Base-by-base conservation (phyloP, 2,797 vertebrate species). In the Sebastes nivosus region DNA sequence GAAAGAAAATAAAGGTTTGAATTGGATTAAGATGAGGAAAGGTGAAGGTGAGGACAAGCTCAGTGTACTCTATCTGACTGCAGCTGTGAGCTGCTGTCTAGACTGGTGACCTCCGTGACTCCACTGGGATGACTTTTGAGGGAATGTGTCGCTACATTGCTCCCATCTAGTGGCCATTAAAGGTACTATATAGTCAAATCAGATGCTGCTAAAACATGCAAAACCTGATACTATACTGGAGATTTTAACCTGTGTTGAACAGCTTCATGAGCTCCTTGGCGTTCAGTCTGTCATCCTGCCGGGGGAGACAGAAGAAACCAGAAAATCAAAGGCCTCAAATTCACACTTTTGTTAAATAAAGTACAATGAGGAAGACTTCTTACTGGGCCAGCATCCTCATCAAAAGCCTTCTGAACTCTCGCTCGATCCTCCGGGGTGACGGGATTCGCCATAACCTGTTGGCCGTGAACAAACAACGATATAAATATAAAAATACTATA, bases 181-280 rank as follows among this genome's bases (percentile, higher is more conserved):
- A n/a, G 75, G 79, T 72, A 92, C 52, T 67, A 8, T 34, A 77
- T 5, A 42, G 24, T 72, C 16, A 67, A 38, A 36, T 59, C 18
- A n/a, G n/a, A n/a, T 11, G 29, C 12, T 16, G 46, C 10, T 61
- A 14, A 67, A 82, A 42, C 7, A 36, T 54, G 7, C 32, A 63
- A 46, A 42, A 60, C 2, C 2, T 54, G 12, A 71, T n/a, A 29
- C 27, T 30, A 13, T 1, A 57, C 9, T 38, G 7, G 12, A 14
- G 4, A 55, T 8, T 57, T 86, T 72, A 27, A 96, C 96, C 95
- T 93, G 94, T 90, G 86, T 96, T 96, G 11, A 95, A 72, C 71
- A 96, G 87, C 72, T 89, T 89, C 93, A 91, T 94, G 65, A 95
- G 78, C 57, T 94, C 88, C 83, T 92, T 86, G 24, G 90, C 87